Evolutionary conservation across 1,140 invertebrate species (phyloP).

Genomic region (Lordiphosa clarofinis): DNA sequence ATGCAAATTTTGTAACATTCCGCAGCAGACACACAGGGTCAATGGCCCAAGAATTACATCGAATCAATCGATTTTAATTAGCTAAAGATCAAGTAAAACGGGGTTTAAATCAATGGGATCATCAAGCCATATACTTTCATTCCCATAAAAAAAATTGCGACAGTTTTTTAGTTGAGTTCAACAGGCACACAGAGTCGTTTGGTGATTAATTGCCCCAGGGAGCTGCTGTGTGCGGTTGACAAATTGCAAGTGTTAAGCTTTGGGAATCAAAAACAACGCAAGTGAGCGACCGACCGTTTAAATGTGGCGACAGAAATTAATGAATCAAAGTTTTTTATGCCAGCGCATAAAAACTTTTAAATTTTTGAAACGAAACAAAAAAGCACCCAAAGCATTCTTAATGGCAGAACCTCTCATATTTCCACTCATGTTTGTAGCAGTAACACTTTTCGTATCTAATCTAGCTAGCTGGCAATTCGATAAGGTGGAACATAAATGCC

Average conservation of each 20-base stretch:
- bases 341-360: constrained; percentile 32
- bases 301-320: constrained; percentile 69
- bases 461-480: constrained; percentile 46
- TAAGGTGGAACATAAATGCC: constrained; percentile 38
- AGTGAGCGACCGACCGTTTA: constrained; percentile 36
- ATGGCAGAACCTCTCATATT: constrained; percentile 1
- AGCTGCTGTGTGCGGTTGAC: constrained; percentile 39
- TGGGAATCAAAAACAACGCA: constrained; percentile 44
- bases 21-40: constrained; percentile 1
- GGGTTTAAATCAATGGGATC: constrained; percentile 22
- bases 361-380: constrained; percentile 15
- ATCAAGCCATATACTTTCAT: constrained; percentile 11
- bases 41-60: constrained; percentile 15
- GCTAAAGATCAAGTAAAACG: constrained; percentile 53
- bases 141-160: background rate
- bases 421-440: too few relatives aligned
- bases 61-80: constrained; percentile 65
- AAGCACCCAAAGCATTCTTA: constrained; percentile 12
- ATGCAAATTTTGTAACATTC: constrained; percentile 14
- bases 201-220: constrained; percentile 43
- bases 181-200: constrained; percentile 5
- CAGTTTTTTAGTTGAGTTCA: background rate
- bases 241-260: constrained; percentile 75
- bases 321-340: constrained; percentile 70
- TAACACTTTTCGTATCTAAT: constrained; percentile 1